Evolutionary conservation across 2,797 vertebrate genomes (phyloP).

Genomic region (Hydrolagus colliei): DNA sequence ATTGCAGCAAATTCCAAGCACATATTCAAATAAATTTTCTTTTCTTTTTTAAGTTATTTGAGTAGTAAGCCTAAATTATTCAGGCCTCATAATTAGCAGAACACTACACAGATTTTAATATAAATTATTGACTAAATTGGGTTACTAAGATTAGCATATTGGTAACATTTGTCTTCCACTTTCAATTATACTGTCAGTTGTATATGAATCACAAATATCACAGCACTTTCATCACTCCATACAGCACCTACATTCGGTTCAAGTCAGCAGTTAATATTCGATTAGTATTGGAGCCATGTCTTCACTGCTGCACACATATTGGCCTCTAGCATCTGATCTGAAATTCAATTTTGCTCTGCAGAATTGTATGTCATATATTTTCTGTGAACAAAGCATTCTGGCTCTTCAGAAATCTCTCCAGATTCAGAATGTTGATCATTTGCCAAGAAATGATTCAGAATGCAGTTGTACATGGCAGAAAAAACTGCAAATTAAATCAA

Average conservation of each 20-base stretch:
- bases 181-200: conserved; percentile 8
- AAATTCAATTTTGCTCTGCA: not conserved
- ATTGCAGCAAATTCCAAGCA: not conserved
- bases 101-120: conserved; percentile 15
- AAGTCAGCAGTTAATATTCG: not conserved
- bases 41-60: conserved; percentile 3
- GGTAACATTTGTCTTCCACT: conserved; percentile 6
- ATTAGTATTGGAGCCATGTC: not conserved
- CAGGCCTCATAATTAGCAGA: conserved; percentile 18
- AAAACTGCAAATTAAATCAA: too few species aligned
- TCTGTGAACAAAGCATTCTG: not conserved
- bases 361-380: not conserved
- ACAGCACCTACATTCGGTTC: not conserved
- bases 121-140: conserved; percentile 25
- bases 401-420: not conserved
- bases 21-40: not conserved
- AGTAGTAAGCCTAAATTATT: not conserved
- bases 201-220: not conserved
- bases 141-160: conserved; percentile 8
- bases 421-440: too few species aligned
- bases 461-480: too few species aligned
- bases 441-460: conserved; percentile 24
- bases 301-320: not conserved
- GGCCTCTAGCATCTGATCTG: not conserved
- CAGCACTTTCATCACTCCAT: conserved; percentile 1